phyloP scores from a whole-genome alignment of 30 jellyfish, hydroid and myxozoan genomes.

The Pelagia noctiluca region DNA sequence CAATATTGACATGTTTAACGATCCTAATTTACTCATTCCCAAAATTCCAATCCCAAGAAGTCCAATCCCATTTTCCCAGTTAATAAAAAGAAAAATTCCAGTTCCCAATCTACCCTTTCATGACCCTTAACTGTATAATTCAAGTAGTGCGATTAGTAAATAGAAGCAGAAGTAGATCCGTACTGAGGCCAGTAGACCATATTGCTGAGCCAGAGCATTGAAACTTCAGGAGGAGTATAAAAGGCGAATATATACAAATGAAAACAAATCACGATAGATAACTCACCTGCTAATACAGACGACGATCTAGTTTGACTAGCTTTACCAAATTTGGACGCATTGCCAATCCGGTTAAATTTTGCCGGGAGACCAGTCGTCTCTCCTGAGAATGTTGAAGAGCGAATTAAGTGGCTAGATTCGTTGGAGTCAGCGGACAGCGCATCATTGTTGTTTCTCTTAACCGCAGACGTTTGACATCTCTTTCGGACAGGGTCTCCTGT shows the following conservation, averaged over 20 bases:
- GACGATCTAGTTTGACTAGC: conserved; percentile 68
- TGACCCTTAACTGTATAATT: no score
- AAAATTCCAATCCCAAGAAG: no score
- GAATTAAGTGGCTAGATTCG: conserved; percentile 44
- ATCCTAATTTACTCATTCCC: no score
- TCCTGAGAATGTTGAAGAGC: conserved; percentile 83
- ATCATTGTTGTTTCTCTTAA: conserved; percentile 46
- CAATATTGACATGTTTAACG: no score
- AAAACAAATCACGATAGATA: not conserved
- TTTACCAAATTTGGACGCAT: conserved; percentile 62
- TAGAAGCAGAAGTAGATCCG: no score
- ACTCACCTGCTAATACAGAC: conserved; percentile 75
- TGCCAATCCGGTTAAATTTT: conserved; percentile 36
- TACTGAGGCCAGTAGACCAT: no score
- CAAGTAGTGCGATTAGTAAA: no score
- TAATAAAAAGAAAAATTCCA: no score
- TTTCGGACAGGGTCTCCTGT: conserved; percentile 71
- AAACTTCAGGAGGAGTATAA: no score
- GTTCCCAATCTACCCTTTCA: no score
- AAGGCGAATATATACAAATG: not conserved
- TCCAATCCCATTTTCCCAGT: no score
- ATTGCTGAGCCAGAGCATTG: no score
- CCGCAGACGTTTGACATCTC: conserved; percentile 75
- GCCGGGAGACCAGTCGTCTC: conserved; percentile 98
- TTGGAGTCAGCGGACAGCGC: conserved; percentile 19